Conservation (phyloP, 2,797 vertebrate species). For the Cyclopterus lumpus region DNA sequence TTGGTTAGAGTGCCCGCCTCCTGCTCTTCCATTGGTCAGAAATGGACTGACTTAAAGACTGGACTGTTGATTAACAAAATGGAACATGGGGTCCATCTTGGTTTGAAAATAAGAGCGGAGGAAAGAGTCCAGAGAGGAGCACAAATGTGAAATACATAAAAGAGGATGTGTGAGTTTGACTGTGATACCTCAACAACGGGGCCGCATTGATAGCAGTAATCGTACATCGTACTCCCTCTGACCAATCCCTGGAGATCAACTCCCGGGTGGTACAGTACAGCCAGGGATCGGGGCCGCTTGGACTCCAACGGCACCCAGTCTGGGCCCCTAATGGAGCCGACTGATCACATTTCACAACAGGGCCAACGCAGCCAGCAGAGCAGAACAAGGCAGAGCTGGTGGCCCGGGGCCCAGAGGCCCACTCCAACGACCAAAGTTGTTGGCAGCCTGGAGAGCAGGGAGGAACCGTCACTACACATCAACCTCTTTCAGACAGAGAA, state of each 20-base stretch:
- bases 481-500: slow-evolving; percentile 26
- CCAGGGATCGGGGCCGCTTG: slow-evolving; percentile 28
- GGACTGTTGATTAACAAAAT: neutral
- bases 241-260: slow-evolving; percentile 47
- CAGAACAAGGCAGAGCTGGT: slow-evolving; percentile 55
- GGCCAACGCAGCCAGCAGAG: slow-evolving; percentile 49
- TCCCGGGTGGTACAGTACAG: slow-evolving; percentile 45
- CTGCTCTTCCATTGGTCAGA: neutral
- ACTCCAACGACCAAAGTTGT: slow-evolving; percentile 45
- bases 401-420: slow-evolving; percentile 62
- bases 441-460: slow-evolving; percentile 30
- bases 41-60: neutral
- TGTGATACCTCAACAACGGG: slow-evolving; percentile 46
- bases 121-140: neutral
- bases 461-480: slow-evolving; percentile 40
- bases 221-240: slow-evolving; percentile 17
- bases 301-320: slow-evolving; percentile 43
- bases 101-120: neutral
- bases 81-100: neutral
- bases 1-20: neutral
- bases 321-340: slow-evolving; percentile 62
- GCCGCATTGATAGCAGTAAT: slow-evolving; percentile 29
- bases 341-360: slow-evolving; percentile 74
- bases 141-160: no score
- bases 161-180: neutral